Evolutionary conservation across 2,888 invertebrate genomes (phyloP).

Genomic region (Mythimna ferrago): DNA sequence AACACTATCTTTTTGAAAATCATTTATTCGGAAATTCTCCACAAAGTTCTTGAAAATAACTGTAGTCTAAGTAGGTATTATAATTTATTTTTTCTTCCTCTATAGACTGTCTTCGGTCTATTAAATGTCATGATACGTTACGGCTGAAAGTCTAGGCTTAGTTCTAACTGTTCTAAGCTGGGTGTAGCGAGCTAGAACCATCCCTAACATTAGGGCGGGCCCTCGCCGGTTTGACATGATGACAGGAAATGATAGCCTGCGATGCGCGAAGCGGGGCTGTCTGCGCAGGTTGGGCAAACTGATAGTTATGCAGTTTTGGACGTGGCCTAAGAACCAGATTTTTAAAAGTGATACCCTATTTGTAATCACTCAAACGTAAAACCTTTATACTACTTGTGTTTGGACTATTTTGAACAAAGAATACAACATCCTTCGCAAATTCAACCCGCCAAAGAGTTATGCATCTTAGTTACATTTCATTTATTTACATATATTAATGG

Average conservation of each 20-base stretch:
- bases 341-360: conserved; percentile 9
- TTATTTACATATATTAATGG: not conserved
- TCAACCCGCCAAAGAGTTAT: not conserved
- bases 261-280: conserved; percentile 52
- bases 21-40: no score
- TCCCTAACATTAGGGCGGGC: conserved; percentile 58
- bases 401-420: not conserved
- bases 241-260: conserved; percentile 48
- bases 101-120: conserved; percentile 40
- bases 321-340: conserved; percentile 7
- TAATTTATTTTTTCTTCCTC: conserved; percentile 11
- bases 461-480: not conserved
- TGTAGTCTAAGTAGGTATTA: conserved; percentile 16
- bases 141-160: conserved; percentile 51
- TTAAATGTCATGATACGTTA: conserved; percentile 51
- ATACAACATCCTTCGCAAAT: not conserved
- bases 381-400: not conserved
- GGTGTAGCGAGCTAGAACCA: conserved; percentile 57
- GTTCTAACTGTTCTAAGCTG: conserved; percentile 51
- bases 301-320: conserved; percentile 16
- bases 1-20: not conserved
- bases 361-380: not conserved
- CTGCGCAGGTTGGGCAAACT: conserved; percentile 22
- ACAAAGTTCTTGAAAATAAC: conserved; percentile 5
- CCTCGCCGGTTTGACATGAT: conserved; percentile 38